Base-by-base conservation (phyloP, 92 coral and sea anemone species). In the Meandrina meandrites region DNA sequence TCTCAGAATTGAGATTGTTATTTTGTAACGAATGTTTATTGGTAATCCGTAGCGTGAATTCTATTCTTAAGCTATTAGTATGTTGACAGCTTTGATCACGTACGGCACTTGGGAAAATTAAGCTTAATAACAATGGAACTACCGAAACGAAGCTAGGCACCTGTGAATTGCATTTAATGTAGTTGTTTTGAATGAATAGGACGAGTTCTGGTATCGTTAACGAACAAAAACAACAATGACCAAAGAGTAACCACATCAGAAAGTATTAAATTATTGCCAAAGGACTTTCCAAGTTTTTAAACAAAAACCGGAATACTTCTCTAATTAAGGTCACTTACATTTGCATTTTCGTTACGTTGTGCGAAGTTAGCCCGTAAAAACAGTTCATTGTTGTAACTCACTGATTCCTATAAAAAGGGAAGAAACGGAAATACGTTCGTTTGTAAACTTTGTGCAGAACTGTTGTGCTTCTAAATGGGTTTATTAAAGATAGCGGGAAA, bases 1-100 rank as follows among this genome's bases (percentile, higher is more conserved):
- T 73, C 51, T 73, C 48, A 19, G 81, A 50, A 30, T 37, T 34
- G 13, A 47, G 17, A 79, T 37, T 10, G 58, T 27, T 68, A 30
- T 30, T 73, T 69, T 82, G 77, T 82, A 82, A 35, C 85, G 69
- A 82, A 28, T 82, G n/a, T 35, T 28, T 56, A 24, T 48, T 48
- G 24, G 54, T 70, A 17, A 82, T 34, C 19, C 56, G 78, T 42
- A 70, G 67, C 78, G 18, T 57, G 18, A 47, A 47, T 8, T n/a
- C 56, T 66, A 62, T 32, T 30, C 86, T 37, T 34, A 9, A 21
- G 71, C 72, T 37, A 36, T 79, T 58, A 56, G 47, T 31, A 40
- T 66, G 36, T 68, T 45, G 64, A 28, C 50, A 68, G 13, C 4
- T 69, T 18, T 19, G 47, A 78, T 48, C 76, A 78, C 67, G 81